Evolutionary conservation across 2,797 vertebrate species (phyloP).

Genomic region (Artibeus lituratus): DNA sequence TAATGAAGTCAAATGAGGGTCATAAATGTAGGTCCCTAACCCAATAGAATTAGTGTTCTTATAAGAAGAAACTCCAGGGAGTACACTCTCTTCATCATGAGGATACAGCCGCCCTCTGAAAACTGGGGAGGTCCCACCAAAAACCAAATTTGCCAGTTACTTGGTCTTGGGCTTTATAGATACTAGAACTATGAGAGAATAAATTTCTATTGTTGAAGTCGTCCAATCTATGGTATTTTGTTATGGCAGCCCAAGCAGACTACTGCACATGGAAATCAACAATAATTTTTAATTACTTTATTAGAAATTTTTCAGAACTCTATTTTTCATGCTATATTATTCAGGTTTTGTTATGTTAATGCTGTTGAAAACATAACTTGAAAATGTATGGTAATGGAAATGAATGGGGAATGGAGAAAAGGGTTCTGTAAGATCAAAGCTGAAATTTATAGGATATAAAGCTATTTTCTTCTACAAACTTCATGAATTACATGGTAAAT

Average conservation of each 20-base stretch:
- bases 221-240: background rate
- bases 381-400: background rate
- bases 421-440: background rate
- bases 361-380: background rate
- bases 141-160: background rate
- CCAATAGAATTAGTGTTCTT: background rate
- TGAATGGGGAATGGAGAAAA: background rate
- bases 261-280: background rate
- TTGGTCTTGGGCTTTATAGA: background rate
- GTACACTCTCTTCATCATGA: background rate
- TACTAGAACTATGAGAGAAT: background rate
- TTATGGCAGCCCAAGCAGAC: background rate
- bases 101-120: background rate
- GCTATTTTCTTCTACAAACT: background rate
- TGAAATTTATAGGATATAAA: background rate
- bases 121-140: background rate
- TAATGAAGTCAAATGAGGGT: background rate
- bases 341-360: background rate
- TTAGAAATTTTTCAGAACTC: no score
- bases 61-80: background rate
- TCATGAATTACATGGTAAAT: background rate
- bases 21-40: background rate
- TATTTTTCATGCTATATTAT: background rate
- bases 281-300: background rate
- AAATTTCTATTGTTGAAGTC: background rate